Evolutionary conservation across 2,797 vertebrate genomes (phyloP).

Genomic region (Danio kyathit): DNA sequence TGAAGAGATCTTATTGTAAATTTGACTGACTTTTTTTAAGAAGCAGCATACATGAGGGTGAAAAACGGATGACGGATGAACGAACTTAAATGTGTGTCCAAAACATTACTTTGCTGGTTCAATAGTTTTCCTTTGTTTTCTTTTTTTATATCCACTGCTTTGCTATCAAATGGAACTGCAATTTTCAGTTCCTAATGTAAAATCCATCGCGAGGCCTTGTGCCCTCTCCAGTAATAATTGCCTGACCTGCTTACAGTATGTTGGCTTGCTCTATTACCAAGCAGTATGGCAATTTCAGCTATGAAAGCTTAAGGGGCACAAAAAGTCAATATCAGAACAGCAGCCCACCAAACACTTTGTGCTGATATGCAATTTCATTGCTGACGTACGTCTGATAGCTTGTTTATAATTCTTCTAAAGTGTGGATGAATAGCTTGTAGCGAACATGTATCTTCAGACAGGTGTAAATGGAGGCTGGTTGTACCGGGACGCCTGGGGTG

Average conservation of each 20-base stretch:
- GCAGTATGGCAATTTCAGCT: constrained; percentile 57
- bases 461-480: constrained; percentile 36
- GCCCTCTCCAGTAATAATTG: constrained; percentile 55
- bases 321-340: constrained; percentile 60
- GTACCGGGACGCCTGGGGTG: not conserved
- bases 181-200: constrained; percentile 28
- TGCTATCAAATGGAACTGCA: constrained; percentile 3
- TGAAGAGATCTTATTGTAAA: too few relatives aligned
- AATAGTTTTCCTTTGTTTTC: not conserved
- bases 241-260: constrained; percentile 50
- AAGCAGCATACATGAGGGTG: not conserved
- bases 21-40: too few relatives aligned
- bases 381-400: constrained; percentile 59
- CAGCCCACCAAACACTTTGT: constrained; percentile 58
- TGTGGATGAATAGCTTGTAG: constrained; percentile 53
- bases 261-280: constrained; percentile 51
- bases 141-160: not conserved
- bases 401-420: constrained; percentile 61
- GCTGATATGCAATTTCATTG: constrained; percentile 62
- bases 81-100: not conserved
- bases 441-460: constrained; percentile 55
- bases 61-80: not conserved
- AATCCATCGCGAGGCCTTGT: constrained; percentile 32
- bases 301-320: constrained; percentile 55
- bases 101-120: not conserved